A percentile compares a stretch with the other conserved stretches of the same genome.
phyloP scores from a whole-genome alignment of 2,797 vertebrate genomes.

The Zalophus californianus region DNA sequence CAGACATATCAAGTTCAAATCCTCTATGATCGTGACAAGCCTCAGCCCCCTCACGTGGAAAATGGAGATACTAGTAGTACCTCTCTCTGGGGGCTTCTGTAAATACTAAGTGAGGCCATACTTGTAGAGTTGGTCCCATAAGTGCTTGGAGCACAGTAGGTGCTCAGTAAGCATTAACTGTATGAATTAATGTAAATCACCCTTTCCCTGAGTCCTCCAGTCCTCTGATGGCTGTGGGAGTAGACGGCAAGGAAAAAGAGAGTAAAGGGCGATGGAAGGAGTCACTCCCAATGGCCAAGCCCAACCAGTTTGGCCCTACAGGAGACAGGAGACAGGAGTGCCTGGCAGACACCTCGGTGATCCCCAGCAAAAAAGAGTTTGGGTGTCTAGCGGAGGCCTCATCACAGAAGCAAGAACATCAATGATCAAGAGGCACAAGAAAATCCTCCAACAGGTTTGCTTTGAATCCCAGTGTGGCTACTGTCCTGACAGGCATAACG shows the following conservation, averaged over 20 bases:
- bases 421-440: not conserved
- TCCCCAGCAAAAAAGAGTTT: not conserved
- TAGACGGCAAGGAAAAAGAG: not conserved
- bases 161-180: not conserved
- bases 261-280: accelerated
- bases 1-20: not conserved
- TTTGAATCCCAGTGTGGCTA: not conserved
- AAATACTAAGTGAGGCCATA: not conserved
- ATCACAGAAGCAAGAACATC: not conserved
- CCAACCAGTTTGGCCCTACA: not conserved
- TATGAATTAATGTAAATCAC: not conserved
- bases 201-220: not conserved
- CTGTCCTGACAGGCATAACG: too few relatives aligned
- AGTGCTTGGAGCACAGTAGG: too few relatives aligned
- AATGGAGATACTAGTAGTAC: not conserved
- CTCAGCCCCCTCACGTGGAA: not conserved
- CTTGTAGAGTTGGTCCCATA: not conserved
- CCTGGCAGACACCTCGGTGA: not conserved
- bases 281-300: accelerated
- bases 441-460: not conserved
- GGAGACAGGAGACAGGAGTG: not conserved
- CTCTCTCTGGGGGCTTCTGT: not conserved
- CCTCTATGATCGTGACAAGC: not conserved
- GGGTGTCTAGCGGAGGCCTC: not conserved
- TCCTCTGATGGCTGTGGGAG: not conserved